These are phyloP conservation scores for Alauda arvensis DNA, from an alignment of 2,797 vertebrate genomes.

Conservation along the genomic window DNA sequence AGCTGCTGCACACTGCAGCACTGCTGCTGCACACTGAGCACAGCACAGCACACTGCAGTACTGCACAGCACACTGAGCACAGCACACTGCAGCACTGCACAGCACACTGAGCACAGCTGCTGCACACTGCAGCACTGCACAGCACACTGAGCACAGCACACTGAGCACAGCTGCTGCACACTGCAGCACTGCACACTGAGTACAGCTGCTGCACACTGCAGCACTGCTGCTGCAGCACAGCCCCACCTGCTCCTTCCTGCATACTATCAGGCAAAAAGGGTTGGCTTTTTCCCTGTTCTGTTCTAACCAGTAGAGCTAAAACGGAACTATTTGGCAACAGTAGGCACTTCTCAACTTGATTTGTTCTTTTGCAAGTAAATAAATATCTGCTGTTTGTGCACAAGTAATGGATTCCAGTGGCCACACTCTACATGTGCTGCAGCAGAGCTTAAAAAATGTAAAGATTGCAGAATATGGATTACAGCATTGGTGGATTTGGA, in stretches of 20 bases:
- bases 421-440: not conserved
- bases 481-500: not conserved
- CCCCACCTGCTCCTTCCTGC: not conserved
- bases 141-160: too few species aligned
- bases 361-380: not conserved
- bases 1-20: too few species aligned
- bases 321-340: not conserved
- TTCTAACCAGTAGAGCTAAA: not conserved
- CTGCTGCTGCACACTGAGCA: too few species aligned
- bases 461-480: not conserved
- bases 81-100: too few species aligned
- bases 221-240: fast-evolving
- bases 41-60: too few species aligned
- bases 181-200: too few species aligned
- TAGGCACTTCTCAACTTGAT: not conserved
- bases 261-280: not conserved
- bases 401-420: not conserved
- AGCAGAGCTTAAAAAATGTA: not conserved
- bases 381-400: not conserved
- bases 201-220: not conserved
- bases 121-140: too few species aligned
- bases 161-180: too few species aligned
- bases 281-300: fast-evolving
- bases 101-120: too few species aligned
- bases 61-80: too few species aligned